Base-by-base conservation (phyloP, 2,797 vertebrate species). In the Lophius americanus region DNA sequence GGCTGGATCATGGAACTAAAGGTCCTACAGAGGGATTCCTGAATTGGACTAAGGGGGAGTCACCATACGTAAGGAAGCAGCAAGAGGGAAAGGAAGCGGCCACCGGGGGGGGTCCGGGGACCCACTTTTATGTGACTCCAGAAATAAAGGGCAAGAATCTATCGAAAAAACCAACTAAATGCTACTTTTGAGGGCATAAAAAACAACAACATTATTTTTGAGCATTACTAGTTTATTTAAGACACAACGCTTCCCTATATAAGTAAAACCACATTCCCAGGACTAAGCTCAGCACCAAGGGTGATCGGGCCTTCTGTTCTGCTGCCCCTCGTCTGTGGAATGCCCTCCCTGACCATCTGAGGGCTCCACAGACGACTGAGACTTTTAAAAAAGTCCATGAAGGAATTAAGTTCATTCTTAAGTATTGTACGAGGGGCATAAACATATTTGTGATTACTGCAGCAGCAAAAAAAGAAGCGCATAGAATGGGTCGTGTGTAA, bases 111-210 rank as follows among this genome's bases (percentile, higher is more conserved):
- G 23, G 23, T 84, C 63, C 76, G 54, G 65, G 56, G 60, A 49
- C 56, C 73, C 54, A 33, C 76, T 70, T 68, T 70, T 68, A 76
- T 78, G 32, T 62, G 80, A 72, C 64, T 82, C 67, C 60, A 75
- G 44, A 69, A 69, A 69, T 81, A 85, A 85, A 88, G 85, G 84
- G 85, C 80, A 86, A 63, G 44, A 74, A 73, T 74, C 62, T 53
- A 4, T 41, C 36, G 10, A 13, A 60, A 72, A 52, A 64, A n/a
- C n/a, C n/a, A 77, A 61, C 60, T 53, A 61, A 0, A 1, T 67
- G 38, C 53, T 11, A 64, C 41, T 51, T 35, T 9, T 5, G 39
- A 41, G 39, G 39, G 39, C 2, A 23, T 23, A 23, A 23, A 23
- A 23, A 23, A 23, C 23, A 23, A 23, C 1, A 23, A 23, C 23